Percentiles rank a stretch among this genome's conserved stretches.
phyloP scores from a whole-genome alignment of 2,888 invertebrate species.

The Therioaphis trifolii region DNA sequence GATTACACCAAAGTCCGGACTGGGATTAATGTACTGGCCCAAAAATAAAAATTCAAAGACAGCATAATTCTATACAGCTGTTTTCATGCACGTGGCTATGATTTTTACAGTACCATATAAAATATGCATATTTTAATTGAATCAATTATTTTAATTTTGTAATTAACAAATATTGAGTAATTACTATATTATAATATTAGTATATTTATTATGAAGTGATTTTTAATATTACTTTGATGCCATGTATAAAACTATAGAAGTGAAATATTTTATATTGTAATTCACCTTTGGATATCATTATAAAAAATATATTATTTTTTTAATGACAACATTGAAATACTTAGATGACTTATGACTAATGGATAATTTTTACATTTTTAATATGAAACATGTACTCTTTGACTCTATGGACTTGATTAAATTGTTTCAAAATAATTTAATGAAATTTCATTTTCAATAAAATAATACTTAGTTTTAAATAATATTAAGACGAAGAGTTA shows the following conservation, averaged over 20 bases:
- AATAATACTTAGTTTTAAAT: background rate
- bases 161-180: background rate
- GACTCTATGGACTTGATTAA: background rate
- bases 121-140: background rate
- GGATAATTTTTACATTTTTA: background rate
- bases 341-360: background rate
- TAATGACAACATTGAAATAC: background rate
- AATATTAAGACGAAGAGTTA: background rate
- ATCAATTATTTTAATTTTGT: background rate
- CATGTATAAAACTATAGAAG: too few species aligned
- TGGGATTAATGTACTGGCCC: too few species aligned
- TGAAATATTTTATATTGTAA: too few species aligned
- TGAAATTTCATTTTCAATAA: background rate
- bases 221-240: background rate
- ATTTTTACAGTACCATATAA: background rate
- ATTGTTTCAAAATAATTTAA: background rate
- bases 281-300: background rate
- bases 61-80: too few species aligned
- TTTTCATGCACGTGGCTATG: too few species aligned
- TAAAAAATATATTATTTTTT: conserved; percentile 1
- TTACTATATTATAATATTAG: background rate
- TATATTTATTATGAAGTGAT: background rate
- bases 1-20: too few species aligned
- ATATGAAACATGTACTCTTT: background rate
- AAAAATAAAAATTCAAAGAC: too few species aligned